Percentiles rank a stretch among this genome's conserved stretches.
Evolutionary conservation across 2,797 vertebrate genomes (phyloP).

Genomic region (Tragelaphus oryx): DNA sequence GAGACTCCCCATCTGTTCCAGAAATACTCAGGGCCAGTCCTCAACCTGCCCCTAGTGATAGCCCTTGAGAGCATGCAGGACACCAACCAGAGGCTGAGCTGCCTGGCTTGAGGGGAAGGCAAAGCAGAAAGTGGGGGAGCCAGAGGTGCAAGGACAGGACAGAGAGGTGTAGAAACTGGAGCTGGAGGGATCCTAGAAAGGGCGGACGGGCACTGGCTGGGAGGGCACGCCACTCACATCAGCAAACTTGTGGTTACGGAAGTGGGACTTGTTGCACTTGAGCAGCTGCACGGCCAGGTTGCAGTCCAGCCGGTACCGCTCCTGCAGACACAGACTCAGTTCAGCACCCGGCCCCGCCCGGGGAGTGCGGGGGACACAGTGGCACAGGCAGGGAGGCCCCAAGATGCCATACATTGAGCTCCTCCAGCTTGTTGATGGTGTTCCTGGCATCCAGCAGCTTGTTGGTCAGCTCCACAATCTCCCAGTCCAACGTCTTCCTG

Average conservation of each 20-base stretch:
- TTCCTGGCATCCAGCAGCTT: slow-evolving; percentile 96
- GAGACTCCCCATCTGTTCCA: background rate
- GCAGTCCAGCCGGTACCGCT: slow-evolving; percentile 96
- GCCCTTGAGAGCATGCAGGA: background rate
- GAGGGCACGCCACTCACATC: slow-evolving; percentile 86
- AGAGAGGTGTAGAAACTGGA: background rate
- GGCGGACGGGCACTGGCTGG: fast-evolving
- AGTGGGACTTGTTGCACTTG: slow-evolving; percentile 99
- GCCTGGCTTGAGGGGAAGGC: background rate
- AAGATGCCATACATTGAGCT: slow-evolving; percentile 88
- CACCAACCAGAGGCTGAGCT: background rate
- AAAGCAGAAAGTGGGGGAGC: background rate
- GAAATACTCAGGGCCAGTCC: background rate
- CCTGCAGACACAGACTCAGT: slow-evolving; percentile 80
- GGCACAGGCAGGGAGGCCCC: background rate
- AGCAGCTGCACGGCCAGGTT: slow-evolving; percentile 97
- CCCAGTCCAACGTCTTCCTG: slow-evolving; percentile 96
- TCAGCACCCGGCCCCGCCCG: background rate
- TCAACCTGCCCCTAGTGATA: background rate
- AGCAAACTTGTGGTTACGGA: slow-evolving; percentile 98
- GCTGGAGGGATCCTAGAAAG: background rate
- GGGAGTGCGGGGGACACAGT: background rate
- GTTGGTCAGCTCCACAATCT: slow-evolving; percentile 98
- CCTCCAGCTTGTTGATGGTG: slow-evolving; percentile 94
- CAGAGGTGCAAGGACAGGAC: background rate